These are phyloP conservation scores for Brenthis daphne DNA, from an alignment of 2,888 invertebrate species.

Conservation along the genomic window DNA sequence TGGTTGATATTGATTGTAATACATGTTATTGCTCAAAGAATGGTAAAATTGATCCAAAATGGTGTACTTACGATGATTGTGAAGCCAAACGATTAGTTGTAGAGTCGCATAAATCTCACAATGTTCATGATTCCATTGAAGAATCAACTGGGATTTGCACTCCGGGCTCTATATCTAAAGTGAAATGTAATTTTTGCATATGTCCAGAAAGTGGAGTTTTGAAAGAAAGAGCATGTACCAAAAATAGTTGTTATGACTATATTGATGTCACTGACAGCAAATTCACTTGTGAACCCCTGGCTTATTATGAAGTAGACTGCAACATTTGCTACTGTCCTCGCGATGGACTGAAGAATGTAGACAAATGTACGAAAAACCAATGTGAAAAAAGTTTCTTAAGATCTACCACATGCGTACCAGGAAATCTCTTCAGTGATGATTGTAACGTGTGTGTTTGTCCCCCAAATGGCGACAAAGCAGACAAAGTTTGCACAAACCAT, in stretches of 20 bases:
- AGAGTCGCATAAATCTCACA: conserved; percentile 47
- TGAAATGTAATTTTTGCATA: conserved; percentile 72
- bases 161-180: conserved; percentile 62
- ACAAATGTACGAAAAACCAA: conserved; percentile 69
- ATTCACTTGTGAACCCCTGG: conserved; percentile 63
- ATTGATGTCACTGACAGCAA: conserved; percentile 43
- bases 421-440: conserved; percentile 64
- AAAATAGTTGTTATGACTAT: conserved; percentile 54
- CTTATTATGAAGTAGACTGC: conserved; percentile 70
- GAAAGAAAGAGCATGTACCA: conserved; percentile 61
- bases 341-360: conserved; percentile 68
- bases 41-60: conserved; percentile 68
- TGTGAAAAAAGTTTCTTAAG: conserved; percentile 66
- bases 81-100: conserved; percentile 54
- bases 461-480: conserved; percentile 60
- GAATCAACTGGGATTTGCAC: conserved; percentile 49
- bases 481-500: conserved; percentile 62
- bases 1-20: conserved; percentile 70
- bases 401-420: conserved; percentile 58
- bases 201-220: conserved; percentile 61
- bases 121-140: conserved; percentile 16
- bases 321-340: conserved; percentile 68
- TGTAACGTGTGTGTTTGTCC: conserved; percentile 77
- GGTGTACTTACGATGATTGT: conserved; percentile 74
- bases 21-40: conserved; percentile 67